phyloP scores from a whole-genome alignment of 2,797 vertebrate species.

The Peromyscus melanophrys region DNA sequence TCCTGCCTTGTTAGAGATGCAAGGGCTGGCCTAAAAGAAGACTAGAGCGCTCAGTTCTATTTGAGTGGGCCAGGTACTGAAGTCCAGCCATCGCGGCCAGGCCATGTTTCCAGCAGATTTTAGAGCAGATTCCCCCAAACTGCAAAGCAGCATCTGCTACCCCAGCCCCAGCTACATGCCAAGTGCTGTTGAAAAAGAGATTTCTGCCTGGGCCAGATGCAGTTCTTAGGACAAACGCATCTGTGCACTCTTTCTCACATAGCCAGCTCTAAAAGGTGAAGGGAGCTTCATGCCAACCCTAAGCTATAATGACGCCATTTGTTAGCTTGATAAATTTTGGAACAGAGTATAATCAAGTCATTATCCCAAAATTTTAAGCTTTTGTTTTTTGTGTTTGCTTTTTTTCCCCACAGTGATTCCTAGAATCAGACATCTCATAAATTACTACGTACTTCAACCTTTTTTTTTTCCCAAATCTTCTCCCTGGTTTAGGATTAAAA shows the following conservation, averaged over 20 bases:
- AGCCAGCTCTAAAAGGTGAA: slow-evolving; percentile 31
- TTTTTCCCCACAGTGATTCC: not conserved
- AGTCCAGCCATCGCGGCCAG: not conserved
- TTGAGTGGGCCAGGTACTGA: slow-evolving; percentile 69
- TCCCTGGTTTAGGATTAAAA: slow-evolving; percentile 2
- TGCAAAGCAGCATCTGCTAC: slow-evolving; percentile 81
- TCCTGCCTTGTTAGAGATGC: slow-evolving; percentile 61
- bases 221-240: slow-evolving; percentile 64
- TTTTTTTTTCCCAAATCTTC: not conserved
- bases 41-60: slow-evolving; percentile 72
- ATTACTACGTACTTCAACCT: not conserved
- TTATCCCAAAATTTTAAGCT: slow-evolving; percentile 41
- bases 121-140: slow-evolving; percentile 71
- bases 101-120: slow-evolving; percentile 59
- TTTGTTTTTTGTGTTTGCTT: not conserved
- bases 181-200: slow-evolving; percentile 73
- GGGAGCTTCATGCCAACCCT: slow-evolving; percentile 13
- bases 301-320: not conserved
- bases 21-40: not conserved
- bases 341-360: slow-evolving; percentile 33
- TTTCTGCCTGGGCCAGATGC: slow-evolving; percentile 73
- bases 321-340: slow-evolving; percentile 59
- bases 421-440: slow-evolving; percentile 35
- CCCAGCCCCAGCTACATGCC: slow-evolving; percentile 62
- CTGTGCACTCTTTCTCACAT: slow-evolving; percentile 18